phyloP scores from a whole-genome alignment of 37 sponge, comb jelly and placozoan genomes.

The Cliona cf. orientalis region DNA sequence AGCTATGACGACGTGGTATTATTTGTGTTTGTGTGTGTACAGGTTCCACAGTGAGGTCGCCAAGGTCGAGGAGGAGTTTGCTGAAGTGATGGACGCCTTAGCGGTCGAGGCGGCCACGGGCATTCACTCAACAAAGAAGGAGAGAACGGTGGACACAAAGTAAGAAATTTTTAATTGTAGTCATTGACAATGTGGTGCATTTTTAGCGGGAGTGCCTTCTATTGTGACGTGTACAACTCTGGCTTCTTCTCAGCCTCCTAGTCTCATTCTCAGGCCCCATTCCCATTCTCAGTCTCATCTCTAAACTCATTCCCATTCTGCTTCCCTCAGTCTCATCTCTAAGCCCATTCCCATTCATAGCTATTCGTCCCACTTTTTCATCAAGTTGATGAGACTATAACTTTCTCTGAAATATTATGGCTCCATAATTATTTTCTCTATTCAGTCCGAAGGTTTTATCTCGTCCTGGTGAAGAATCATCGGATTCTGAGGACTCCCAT shows the following conservation, averaged over 20 bases:
- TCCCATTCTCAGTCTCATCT: constrained; percentile 3
- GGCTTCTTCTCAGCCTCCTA: no score
- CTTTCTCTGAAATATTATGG: no score
- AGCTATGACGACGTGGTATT: no score
- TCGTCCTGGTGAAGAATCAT: constrained; percentile 40
- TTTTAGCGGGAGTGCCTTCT: no score
- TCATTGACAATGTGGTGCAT: no score
- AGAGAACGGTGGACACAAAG: constrained; percentile 32
- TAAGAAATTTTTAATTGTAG: constrained; percentile 13
- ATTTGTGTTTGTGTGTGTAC: no score
- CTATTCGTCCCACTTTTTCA: no score
- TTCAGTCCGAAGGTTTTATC: constrained; percentile 40
- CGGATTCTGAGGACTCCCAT: not conserved
- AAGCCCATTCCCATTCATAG: not conserved
- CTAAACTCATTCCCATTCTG: not conserved
- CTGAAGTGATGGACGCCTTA: constrained; percentile 36
- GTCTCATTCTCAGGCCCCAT: no score
- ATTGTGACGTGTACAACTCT: no score
- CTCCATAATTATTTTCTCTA: no score
- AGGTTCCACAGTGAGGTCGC: constrained; percentile 62
- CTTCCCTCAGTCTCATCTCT: not conserved
- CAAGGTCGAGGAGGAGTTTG: constrained; percentile 57
- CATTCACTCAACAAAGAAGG: constrained; percentile 62
- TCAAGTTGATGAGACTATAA: no score
- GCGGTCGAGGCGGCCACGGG: constrained; percentile 57